Evolutionary conservation across 2,797 vertebrate species (phyloP), one percentile per base, ranked within the genome.

Genomic region (Cyclura pinguis): DNA sequence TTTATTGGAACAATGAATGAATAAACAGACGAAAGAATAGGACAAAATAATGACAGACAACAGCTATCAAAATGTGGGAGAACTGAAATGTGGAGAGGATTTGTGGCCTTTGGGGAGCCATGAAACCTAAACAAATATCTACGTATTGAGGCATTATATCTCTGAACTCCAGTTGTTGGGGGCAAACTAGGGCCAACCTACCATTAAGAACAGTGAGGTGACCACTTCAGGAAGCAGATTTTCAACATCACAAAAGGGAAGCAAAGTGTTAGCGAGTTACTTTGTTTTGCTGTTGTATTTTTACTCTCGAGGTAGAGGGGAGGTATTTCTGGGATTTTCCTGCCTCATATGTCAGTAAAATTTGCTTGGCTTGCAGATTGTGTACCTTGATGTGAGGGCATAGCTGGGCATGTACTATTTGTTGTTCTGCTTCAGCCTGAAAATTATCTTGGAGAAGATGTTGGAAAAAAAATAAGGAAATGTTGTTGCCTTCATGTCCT

Each of bases 1-100:
- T 88, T 82, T n/a, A 42, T 38, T 42, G 52, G 80, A 73, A 59
- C 47, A 6, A 47, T 83, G 55, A 83, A 74, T 88, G 69, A 85
- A 81, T 55, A 50, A 50, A 67, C 59, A 86, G 16, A 76, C 24
- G 62, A 88, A 88, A 38, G 32, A 80, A 80, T 62, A 59, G 38
- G 29, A 82, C 57, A 86, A 81, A 52, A 42, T 52, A 87, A 76
- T 86, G 77, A 82, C 22, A 64, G 57, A 42, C 52, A 38, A 42
- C 12, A 35, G 67, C 7, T 83, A 42, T 83, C 55, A 83, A 83
- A 88, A 55, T 32, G 69, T 57, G 50, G n/a, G 50, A 38, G 69
- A 74, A 55, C 52, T 18, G 69, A 55, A 20, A 76, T 74, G 72
- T 55, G 47, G 50, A 88, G n/a, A 38, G 27, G n/a, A 69, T 57